Evolutionary conservation across 2,888 invertebrate species (phyloP).

Genomic region (Mesochorus sp.): DNA sequence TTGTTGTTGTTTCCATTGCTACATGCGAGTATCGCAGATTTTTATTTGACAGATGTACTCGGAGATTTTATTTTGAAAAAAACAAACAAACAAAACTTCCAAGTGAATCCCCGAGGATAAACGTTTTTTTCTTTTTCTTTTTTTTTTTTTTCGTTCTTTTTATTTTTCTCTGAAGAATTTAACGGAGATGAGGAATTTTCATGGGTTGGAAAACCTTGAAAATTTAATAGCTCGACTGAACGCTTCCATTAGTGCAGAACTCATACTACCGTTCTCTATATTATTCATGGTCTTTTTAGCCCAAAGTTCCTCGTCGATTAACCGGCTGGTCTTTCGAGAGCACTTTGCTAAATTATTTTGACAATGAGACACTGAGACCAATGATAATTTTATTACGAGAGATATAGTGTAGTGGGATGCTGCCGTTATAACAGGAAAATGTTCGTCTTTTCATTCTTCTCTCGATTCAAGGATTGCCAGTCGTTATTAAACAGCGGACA

Average conservation of each 20-base stretch:
- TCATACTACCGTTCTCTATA: slow-evolving; percentile 29
- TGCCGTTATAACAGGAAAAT: background rate
- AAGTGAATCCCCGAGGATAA: background rate
- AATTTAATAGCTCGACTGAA: slow-evolving; percentile 50
- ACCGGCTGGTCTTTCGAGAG: slow-evolving; percentile 1
- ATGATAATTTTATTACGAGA: slow-evolving; percentile 24
- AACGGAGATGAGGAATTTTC: slow-evolving; percentile 1
- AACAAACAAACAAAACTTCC: too few relatives aligned
- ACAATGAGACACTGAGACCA: slow-evolving; percentile 26
- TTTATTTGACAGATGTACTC: too few relatives aligned
- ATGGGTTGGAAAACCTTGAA: slow-evolving; percentile 40
- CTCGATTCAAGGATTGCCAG: background rate
- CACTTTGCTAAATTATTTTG: slow-evolving; percentile 55
- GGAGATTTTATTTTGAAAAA: too few relatives aligned
- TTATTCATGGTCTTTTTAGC: slow-evolving; percentile 52
- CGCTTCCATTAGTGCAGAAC: slow-evolving; percentile 50
- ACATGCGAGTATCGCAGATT: too few relatives aligned
- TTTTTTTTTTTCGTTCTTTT: background rate
- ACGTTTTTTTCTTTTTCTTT: background rate
- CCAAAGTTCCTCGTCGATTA: slow-evolving; percentile 42
- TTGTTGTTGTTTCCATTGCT: too few relatives aligned
- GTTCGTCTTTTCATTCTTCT: background rate
- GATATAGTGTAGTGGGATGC: background rate
- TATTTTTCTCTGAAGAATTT: background rate
- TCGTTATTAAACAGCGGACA: slow-evolving; percentile 42